Evolutionary conservation across 2,888 invertebrate genomes (phyloP).

Genomic region (Gandaritis pyraliata): DNA sequence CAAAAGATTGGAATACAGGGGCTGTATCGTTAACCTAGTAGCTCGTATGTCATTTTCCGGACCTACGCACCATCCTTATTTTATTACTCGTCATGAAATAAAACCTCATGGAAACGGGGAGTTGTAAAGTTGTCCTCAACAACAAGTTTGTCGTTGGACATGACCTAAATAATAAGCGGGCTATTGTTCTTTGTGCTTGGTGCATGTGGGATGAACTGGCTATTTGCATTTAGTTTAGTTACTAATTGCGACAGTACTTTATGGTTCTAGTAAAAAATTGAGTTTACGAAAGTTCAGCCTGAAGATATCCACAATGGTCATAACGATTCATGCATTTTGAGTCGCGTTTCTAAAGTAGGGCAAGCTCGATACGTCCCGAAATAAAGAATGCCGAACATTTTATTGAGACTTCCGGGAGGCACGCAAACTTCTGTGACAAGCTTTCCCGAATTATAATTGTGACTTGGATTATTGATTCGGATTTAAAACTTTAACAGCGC

Average conservation of each 20-base stretch:
- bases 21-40: too few relatives aligned
- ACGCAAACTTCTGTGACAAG: conserved; percentile 35
- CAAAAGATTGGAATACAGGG: too few relatives aligned
- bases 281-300: too few relatives aligned
- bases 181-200: conserved; percentile 37
- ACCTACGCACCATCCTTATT: background rate
- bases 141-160: conserved; percentile 40
- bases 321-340: conserved; percentile 27
- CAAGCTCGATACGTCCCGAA: conserved; percentile 41
- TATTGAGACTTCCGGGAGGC: conserved; percentile 40
- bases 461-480: conserved; percentile 4
- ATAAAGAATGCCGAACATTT: conserved; percentile 42
- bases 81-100: conserved; percentile 6
- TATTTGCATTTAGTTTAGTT: conserved; percentile 11
- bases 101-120: conserved; percentile 9
- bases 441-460: conserved; percentile 15
- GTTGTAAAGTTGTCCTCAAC: conserved; percentile 22
- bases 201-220: conserved; percentile 28
- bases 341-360: conserved; percentile 36
- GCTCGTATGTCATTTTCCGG: background rate
- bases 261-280: too few relatives aligned
- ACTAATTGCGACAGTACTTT: background rate
- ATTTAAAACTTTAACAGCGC: background rate
- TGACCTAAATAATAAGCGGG: conserved; percentile 40
- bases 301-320: too few relatives aligned